phyloP scores from a whole-genome alignment of 2,888 invertebrate genomes.

The Petrolisthes cinctipes region DNA sequence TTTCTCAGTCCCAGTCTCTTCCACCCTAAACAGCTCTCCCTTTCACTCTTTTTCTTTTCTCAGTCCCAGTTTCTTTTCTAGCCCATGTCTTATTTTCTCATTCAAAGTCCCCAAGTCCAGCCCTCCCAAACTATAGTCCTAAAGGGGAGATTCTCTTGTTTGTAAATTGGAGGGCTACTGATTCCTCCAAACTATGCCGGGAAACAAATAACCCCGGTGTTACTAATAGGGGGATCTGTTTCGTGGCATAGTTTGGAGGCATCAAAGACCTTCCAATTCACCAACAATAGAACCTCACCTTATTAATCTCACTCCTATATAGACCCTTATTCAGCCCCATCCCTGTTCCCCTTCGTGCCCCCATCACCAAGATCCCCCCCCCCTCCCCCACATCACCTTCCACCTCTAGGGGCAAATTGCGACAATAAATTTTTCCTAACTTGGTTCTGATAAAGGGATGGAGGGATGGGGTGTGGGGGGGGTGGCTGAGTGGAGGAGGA shows the following conservation, averaged over 20 bases:
- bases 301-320: too few species aligned
- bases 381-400: neutral
- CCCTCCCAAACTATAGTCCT: neutral
- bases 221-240: too few species aligned
- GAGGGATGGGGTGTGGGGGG: neutral
- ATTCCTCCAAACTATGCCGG: neutral
- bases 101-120: neutral
- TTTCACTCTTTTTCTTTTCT: neutral
- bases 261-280: too few species aligned
- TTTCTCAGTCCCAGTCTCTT: too few species aligned
- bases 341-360: neutral
- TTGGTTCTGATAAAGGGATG: neutral
- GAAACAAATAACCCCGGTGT: too few species aligned
- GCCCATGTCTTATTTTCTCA: neutral
- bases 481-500: neutral
- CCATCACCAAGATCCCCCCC: neutral
- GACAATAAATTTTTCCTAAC: too few species aligned
- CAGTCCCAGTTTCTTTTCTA: neutral
- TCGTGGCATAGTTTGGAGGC: too few species aligned
- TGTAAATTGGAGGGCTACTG: too few species aligned
- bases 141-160: neutral
- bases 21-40: neutral
- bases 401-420: too few species aligned
- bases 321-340: too few species aligned
- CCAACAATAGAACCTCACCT: too few species aligned